A percentile compares a stretch with the other conserved stretches of the same genome.
Conservation (phyloP, 2,113 vertebrate species). For the Oryzias melastigma region DNA sequence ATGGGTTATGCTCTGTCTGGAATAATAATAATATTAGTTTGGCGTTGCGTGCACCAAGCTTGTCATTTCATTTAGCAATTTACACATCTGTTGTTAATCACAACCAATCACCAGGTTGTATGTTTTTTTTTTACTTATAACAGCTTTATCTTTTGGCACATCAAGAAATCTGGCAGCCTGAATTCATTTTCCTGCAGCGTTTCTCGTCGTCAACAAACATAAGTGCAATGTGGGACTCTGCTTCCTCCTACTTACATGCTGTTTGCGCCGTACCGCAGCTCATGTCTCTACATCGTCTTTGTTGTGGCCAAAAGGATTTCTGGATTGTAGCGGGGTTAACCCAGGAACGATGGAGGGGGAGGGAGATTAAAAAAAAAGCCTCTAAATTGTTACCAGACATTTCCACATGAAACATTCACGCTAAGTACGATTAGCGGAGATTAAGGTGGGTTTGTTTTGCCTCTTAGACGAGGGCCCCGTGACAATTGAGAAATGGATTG, state of each 20-base stretch:
- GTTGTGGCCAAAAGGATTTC: slow-evolving; percentile 68
- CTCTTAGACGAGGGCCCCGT: slow-evolving; percentile 59
- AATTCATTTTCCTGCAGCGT: slow-evolving; percentile 55
- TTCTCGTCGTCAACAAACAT: slow-evolving; percentile 54
- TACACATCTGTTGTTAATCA: slow-evolving; percentile 67
- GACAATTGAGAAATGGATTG: slow-evolving; percentile 74
- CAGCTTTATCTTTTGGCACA: slow-evolving; percentile 62
- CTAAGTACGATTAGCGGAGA: slow-evolving; percentile 76
- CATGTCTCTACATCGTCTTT: slow-evolving; percentile 57
- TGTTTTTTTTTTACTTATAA: slow-evolving; percentile 49
- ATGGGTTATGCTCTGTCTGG: slow-evolving; percentile 67
- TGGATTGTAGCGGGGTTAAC: slow-evolving; percentile 59
- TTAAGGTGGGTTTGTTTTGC: slow-evolving; percentile 75
- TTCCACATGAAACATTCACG: slow-evolving; percentile 75
- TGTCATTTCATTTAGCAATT: slow-evolving; percentile 65
- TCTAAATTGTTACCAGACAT: slow-evolving; percentile 69
- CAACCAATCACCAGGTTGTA: slow-evolving; percentile 63
- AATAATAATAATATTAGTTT: slow-evolving; percentile 74
- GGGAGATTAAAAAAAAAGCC: slow-evolving; percentile 22
- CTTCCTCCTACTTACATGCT: slow-evolving; percentile 48
- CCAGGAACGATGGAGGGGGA: slow-evolving; percentile 38
- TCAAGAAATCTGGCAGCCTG: slow-evolving; percentile 56
- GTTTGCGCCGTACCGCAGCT: slow-evolving; percentile 36
- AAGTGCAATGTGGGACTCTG: slow-evolving; percentile 52
- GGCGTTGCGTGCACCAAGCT: slow-evolving; percentile 55